Conservation (phyloP, 2,888 invertebrate species). For the Callinectes sapidus region DNA sequence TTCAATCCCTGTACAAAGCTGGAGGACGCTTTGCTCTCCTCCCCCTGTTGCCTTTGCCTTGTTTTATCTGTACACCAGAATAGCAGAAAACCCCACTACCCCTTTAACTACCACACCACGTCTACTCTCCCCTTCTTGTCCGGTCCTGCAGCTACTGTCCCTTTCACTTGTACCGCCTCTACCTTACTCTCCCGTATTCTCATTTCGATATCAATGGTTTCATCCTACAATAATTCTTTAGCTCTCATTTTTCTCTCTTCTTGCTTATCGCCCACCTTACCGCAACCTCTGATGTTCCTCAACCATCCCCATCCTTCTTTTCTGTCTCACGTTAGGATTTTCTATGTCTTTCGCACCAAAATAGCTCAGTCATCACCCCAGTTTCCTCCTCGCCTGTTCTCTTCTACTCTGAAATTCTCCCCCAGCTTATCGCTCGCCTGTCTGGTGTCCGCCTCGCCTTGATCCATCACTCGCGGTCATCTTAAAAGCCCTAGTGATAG, state of each 20-base stretch:
- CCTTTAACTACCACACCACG: not conserved
- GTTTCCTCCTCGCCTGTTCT: not conserved
- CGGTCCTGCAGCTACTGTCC: not conserved
- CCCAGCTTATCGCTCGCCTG: not conserved
- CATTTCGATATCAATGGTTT: not conserved
- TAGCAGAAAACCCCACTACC: not conserved
- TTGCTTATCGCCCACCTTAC: not conserved
- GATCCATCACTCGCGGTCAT: not conserved
- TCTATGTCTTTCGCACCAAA: no score
- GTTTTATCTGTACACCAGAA: not conserved
- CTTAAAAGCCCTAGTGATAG: not conserved
- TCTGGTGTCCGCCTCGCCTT: not conserved
- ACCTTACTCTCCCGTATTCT: not conserved
- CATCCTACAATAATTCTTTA: not conserved
- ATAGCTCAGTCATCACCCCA: not conserved
- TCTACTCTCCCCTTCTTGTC: not conserved
- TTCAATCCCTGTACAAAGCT: not conserved
- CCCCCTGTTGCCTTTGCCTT: not conserved
- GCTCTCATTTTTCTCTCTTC: not conserved
- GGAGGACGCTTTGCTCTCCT: not conserved
- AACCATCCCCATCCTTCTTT: no score
- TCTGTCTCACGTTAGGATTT: no score
- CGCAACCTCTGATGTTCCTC: no score
- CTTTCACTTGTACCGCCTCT: not conserved
- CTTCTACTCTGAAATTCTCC: not conserved